phyloP scores from a whole-genome alignment of 2,888 invertebrate species.

The Drosophila rellima region DNA sequence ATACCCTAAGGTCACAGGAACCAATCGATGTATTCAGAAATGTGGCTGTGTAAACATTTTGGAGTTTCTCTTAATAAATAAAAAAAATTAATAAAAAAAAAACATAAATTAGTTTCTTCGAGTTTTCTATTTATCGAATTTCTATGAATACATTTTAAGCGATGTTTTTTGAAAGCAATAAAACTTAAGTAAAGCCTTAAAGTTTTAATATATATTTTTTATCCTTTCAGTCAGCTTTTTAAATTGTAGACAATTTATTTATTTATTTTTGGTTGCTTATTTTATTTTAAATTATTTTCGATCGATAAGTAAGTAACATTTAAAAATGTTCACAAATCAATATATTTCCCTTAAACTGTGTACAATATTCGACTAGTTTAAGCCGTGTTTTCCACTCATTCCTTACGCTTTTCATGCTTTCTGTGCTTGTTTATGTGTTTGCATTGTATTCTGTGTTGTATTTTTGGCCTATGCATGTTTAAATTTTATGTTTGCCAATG shows the following conservation, averaged over 20 bases:
- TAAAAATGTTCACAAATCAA: not conserved
- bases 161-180: too few relatives aligned
- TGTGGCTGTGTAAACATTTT: constrained; percentile 12
- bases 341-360: constrained; percentile 9
- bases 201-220: too few relatives aligned
- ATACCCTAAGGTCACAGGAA: constrained; percentile 58
- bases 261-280: too few relatives aligned
- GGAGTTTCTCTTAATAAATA: not conserved
- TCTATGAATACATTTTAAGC: too few relatives aligned
- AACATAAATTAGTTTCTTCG: too few relatives aligned
- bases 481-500: constrained; percentile 81
- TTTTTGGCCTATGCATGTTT: constrained; percentile 81
- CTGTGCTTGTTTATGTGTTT: constrained; percentile 51
- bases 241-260: not conserved
- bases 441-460: constrained; percentile 73
- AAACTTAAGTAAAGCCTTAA: too few relatives aligned
- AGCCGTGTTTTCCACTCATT: not conserved
- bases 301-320: too few relatives aligned
- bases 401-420: constrained; percentile 38
- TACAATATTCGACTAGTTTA: constrained; percentile 9
- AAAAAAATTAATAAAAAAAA: too few relatives aligned
- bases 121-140: too few relatives aligned
- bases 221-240: not conserved
- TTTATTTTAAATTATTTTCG: not conserved
- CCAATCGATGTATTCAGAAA: constrained; percentile 40